A percentile compares a stretch with the other conserved stretches of the same genome.
Conservation (phyloP, 2,888 invertebrate species). For the Drosophila neonasuta region DNA sequence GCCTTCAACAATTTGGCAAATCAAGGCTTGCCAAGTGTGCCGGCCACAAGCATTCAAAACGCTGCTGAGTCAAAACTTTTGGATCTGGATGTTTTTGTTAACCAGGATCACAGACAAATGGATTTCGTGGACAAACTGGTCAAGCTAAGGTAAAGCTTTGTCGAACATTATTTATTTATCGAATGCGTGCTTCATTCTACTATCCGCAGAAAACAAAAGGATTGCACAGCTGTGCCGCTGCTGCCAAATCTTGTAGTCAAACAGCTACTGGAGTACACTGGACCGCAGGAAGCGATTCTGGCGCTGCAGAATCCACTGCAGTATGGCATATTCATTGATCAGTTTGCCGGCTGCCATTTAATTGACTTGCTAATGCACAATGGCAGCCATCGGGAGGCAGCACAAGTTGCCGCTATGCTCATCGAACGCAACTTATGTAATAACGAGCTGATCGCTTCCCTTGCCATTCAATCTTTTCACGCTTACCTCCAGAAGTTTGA, state of each 20-base stretch:
- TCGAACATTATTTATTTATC: not conserved
- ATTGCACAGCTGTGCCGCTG: constrained; percentile 53
- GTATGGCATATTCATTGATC: constrained; percentile 96
- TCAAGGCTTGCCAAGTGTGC: constrained; percentile 23
- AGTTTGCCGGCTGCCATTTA: constrained; percentile 89
- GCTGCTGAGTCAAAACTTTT: constrained; percentile 25
- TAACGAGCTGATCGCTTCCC: constrained; percentile 86
- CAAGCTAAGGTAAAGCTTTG: constrained; percentile 47
- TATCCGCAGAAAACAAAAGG: constrained; percentile 54
- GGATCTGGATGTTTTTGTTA: constrained; percentile 60
- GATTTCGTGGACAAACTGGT: constrained; percentile 59
- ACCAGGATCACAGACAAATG: constrained; percentile 55
- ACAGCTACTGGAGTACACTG: constrained; percentile 61
- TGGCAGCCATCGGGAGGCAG: constrained; percentile 87
- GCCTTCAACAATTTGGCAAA: constrained; percentile 58
- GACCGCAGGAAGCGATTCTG: constrained; percentile 85
- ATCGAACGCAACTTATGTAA: constrained; percentile 95
- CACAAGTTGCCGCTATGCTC: constrained; percentile 88
- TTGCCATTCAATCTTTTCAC: constrained; percentile 89
- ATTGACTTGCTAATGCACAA: constrained; percentile 90
- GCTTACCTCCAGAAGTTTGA: constrained; percentile 85
- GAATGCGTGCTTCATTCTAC: not conserved
- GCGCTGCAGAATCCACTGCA: constrained; percentile 91
- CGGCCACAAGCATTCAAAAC: constrained; percentile 6
- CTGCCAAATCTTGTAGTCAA: constrained; percentile 58